A percentile compares a stretch with the other conserved stretches of the same genome.
Evolutionary conservation across 2,797 vertebrate species (phyloP).

Genomic region (Molothrus ater): DNA sequence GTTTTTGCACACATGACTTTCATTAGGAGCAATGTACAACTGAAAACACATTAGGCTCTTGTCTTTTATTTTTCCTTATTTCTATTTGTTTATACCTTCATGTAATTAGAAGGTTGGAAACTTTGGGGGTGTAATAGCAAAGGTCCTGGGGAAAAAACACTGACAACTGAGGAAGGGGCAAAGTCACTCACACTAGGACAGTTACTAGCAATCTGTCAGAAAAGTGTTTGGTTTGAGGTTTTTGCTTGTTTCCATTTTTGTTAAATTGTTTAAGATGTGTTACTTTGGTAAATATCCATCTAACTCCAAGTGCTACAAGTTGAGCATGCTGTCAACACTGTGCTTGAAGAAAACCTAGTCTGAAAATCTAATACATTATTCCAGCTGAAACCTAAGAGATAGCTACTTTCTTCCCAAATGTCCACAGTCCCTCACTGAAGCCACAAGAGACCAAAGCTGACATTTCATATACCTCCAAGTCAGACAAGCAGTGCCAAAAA

Average conservation of each 20-base stretch:
- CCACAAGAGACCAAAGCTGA: background rate
- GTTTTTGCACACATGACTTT: constrained; percentile 1
- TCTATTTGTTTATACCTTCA: background rate
- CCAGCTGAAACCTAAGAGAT: background rate
- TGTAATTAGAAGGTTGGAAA: background rate
- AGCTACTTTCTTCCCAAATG: background rate
- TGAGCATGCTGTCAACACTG: background rate
- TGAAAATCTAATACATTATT: background rate
- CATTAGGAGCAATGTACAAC: background rate
- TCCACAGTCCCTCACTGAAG: background rate
- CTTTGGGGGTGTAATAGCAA: background rate
- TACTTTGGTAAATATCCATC: constrained; percentile 18
- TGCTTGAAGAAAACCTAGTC: background rate
- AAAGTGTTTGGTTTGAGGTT: background rate
- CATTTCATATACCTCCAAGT: background rate
- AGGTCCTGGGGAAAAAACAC: background rate
- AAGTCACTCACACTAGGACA: background rate
- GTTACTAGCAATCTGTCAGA: background rate
- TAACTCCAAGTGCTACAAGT: background rate
- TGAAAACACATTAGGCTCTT: background rate
- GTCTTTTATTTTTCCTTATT: background rate
- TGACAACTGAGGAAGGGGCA: background rate
- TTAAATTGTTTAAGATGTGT: background rate
- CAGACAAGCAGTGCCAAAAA: background rate
- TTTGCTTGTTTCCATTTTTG: background rate